These are phyloP conservation scores for Mastomys coucha DNA, from an alignment of 2,113 vertebrate species.

Conservation along the genomic window DNA sequence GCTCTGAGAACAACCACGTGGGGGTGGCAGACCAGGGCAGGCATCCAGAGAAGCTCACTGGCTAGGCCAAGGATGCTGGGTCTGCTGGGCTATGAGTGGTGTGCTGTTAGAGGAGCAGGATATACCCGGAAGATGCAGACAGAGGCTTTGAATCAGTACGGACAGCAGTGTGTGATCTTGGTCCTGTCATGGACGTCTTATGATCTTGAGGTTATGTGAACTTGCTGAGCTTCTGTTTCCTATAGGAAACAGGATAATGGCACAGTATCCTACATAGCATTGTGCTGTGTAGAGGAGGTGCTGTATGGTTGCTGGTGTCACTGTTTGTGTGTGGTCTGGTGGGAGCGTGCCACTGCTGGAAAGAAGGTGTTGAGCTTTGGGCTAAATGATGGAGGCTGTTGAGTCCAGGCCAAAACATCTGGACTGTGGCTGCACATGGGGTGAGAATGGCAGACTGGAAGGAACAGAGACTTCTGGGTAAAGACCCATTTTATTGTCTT, in stretches of 20 bases:
- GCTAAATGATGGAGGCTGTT: not conserved
- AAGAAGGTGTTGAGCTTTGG: not conserved
- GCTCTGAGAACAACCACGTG: not conserved
- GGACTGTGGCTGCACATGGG: too few species aligned
- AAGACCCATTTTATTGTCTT: not conserved
- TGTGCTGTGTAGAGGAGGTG: not conserved
- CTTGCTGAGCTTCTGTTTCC: not conserved
- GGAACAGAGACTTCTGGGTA: not conserved
- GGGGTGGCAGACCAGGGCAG: not conserved
- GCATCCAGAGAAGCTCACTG: not conserved
- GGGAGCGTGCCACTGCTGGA: not conserved
- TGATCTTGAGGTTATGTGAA: not conserved
- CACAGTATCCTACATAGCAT: too few species aligned
- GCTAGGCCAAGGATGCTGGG: not conserved
- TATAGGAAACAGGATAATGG: rapidly evolving
- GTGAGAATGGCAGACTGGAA: not conserved
- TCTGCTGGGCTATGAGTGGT: not conserved
- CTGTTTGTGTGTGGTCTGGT: not conserved
- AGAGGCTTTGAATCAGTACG: not conserved
- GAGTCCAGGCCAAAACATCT: not conserved
- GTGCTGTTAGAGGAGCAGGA: rapidly evolving
- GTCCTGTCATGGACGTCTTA: not conserved
- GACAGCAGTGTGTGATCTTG: not conserved
- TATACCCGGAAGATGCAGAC: not conserved
- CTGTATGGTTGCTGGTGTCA: not conserved